Percentiles rank a stretch among this genome's conserved stretches.
Evolutionary conservation across 2,797 vertebrate species (phyloP).

Genomic region (Bryconaethiops microstoma): DNA sequence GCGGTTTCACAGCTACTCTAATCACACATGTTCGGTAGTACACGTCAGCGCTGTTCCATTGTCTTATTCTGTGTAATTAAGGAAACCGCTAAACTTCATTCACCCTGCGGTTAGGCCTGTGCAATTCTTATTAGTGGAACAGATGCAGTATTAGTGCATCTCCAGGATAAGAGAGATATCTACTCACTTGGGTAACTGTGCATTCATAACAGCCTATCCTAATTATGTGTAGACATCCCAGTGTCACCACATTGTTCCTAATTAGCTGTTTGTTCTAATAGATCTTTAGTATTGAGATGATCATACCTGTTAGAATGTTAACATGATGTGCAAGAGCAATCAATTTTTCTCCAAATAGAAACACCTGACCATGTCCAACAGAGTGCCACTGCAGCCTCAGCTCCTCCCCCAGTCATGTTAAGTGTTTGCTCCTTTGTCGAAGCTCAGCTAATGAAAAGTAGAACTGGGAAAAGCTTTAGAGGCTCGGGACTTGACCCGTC

Average conservation of each 20-base stretch:
- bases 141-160: not conserved
- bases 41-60: not conserved
- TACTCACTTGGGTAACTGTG: not conserved
- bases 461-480: slow-evolving; percentile 29
- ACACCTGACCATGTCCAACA: not conserved
- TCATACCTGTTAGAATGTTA: not conserved
- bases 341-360: slow-evolving; percentile 9
- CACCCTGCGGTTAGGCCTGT: not conserved
- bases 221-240: not conserved
- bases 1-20: not conserved
- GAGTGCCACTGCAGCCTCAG: slow-evolving; percentile 17
- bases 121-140: not conserved
- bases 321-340: not conserved
- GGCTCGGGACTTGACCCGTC: slow-evolving; percentile 32
- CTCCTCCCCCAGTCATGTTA: slow-evolving; percentile 19
- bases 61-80: not conserved
- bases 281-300: not conserved
- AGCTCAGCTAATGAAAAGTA: slow-evolving; percentile 39
- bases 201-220: not conserved
- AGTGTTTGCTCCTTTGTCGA: slow-evolving; percentile 40
- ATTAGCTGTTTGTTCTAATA: not conserved
- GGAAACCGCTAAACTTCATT: not conserved
- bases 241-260: not conserved
- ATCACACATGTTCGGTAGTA: not conserved
- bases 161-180: not conserved